Conservation (phyloP, 2,113 vertebrate species). For the Prunella himalayana region DNA sequence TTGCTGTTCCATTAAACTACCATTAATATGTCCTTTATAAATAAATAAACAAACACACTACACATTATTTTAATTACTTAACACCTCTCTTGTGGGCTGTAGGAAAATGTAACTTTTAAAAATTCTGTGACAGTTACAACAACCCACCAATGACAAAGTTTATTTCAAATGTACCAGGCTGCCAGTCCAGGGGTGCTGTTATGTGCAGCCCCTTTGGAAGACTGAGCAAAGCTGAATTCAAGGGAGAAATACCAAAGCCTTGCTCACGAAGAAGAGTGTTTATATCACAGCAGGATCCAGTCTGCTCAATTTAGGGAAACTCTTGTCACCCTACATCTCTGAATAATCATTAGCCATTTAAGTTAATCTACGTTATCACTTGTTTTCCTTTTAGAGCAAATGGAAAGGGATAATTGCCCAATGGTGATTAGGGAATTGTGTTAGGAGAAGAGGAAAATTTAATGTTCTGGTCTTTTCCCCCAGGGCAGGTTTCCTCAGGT, state of each 20-base stretch:
- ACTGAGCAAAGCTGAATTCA: not conserved
- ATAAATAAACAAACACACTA: not conserved
- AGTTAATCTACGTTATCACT: not conserved
- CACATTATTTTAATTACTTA: not conserved
- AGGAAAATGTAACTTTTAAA: not conserved
- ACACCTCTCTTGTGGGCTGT: not conserved
- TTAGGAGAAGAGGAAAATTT: not conserved
- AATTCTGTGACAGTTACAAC: not conserved
- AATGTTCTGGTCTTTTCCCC: not conserved
- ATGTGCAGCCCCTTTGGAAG: not conserved
- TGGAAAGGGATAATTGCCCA: not conserved
- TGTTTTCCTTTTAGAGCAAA: not conserved
- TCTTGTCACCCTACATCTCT: not conserved
- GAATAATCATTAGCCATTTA: not conserved
- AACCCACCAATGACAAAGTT: not conserved
- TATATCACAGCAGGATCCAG: not conserved
- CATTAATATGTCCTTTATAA: not conserved
- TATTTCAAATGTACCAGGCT: not conserved
- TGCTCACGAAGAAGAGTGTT: not conserved
- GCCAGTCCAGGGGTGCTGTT: not conserved
- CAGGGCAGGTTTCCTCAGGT: not conserved
- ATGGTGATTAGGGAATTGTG: not conserved
- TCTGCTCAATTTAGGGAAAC: not conserved
- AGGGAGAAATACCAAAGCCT: not conserved
- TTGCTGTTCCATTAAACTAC: not conserved